Evolutionary conservation across 2,113 vertebrate species (phyloP).

Genomic region (Hemicordylus capensis): DNA sequence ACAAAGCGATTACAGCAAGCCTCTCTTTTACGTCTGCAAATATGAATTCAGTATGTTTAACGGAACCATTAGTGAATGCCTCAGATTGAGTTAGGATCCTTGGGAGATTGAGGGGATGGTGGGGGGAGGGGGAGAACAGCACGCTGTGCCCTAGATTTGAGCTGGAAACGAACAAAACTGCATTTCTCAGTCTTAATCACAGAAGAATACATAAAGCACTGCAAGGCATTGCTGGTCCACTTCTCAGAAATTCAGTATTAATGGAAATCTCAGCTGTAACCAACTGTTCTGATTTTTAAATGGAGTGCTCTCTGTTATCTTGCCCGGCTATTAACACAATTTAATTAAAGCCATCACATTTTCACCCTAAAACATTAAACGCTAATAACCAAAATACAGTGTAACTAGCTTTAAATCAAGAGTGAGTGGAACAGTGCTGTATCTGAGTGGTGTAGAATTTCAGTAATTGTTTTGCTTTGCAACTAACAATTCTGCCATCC

Average conservation of each 20-base stretch:
- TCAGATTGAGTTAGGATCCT: not conserved
- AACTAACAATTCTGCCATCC: not conserved
- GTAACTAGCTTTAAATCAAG: not conserved
- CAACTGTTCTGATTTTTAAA: not conserved
- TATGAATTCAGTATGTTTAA: not conserved
- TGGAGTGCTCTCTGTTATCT: too few species aligned
- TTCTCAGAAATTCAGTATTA: not conserved
- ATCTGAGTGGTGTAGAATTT: not conserved
- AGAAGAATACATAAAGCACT: not conserved
- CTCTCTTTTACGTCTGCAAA: not conserved
- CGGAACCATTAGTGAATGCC: not conserved
- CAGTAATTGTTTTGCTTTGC: not conserved
- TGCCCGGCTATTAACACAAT: not conserved
- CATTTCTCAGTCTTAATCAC: not conserved
- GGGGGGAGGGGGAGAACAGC: not conserved
- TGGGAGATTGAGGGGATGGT: not conserved
- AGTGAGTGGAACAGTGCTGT: not conserved
- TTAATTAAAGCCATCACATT: not conserved
- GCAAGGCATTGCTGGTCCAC: not conserved
- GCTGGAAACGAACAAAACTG: not conserved
- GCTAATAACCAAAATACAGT: not conserved
- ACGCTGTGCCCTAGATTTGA: slow-evolving; percentile 3
- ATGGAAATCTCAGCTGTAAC: not conserved
- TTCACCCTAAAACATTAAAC: not conserved
- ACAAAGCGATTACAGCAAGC: not conserved